Percentiles rank a stretch among this genome's conserved stretches.
These are phyloP conservation scores for Falco cherrug DNA, from an alignment of 2,797 vertebrate species.

Conservation along the genomic window DNA sequence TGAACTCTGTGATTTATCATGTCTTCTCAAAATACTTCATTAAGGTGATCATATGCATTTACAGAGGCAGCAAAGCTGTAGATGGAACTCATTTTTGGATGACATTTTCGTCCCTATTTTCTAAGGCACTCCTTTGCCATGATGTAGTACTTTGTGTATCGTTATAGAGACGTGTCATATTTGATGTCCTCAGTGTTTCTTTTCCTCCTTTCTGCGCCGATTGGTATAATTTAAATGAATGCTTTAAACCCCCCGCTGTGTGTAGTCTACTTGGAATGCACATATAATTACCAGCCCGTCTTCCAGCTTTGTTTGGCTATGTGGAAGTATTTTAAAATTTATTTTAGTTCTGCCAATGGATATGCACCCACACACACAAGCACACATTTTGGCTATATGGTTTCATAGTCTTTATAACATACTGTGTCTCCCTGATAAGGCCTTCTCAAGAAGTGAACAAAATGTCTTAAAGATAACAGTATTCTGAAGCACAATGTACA, in stretches of 20 bases:
- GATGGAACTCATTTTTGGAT: neutral
- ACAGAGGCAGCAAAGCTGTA: constrained; percentile 19
- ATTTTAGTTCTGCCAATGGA: constrained; percentile 23
- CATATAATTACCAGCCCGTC: constrained; percentile 57
- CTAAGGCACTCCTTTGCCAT: constrained; percentile 1
- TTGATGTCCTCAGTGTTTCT: constrained; percentile 35
- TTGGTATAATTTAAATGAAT: constrained; percentile 68
- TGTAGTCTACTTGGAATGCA: constrained; percentile 53
- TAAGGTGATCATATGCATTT: neutral
- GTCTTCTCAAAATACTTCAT: constrained; percentile 25
- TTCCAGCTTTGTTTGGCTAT: constrained; percentile 32
- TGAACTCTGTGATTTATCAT: constrained; percentile 15
- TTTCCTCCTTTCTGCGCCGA: constrained; percentile 46
- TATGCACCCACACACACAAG: neutral
- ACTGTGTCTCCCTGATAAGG: constrained; percentile 15
- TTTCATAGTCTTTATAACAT: neutral
- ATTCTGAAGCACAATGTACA: constrained; percentile 13
- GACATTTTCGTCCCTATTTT: constrained; percentile 38
- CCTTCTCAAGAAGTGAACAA: constrained; percentile 10
- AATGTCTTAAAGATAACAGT: constrained; percentile 10
- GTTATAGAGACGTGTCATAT: constrained; percentile 24
- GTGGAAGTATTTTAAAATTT: constrained; percentile 38
- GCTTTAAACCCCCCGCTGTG: constrained; percentile 43
- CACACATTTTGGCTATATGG: neutral
- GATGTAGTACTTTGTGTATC: constrained; percentile 33